These are phyloP conservation scores for Eurystomus gularis DNA, from an alignment of 2,113 vertebrate species.

Conservation along the genomic window DNA sequence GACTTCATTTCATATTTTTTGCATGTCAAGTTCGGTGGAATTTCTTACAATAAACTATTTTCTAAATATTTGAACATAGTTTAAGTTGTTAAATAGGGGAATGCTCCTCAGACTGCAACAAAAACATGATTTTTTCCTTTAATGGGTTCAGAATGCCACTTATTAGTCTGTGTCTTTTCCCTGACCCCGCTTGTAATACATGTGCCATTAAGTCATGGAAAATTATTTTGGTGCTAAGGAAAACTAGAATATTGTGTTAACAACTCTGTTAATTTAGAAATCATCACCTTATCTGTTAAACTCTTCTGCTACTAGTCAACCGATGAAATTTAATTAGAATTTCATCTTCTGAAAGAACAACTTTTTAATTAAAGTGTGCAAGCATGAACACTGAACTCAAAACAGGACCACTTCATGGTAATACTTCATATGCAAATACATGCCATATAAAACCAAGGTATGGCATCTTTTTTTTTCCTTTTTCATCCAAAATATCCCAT, in stretches of 20 bases:
- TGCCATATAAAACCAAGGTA: background rate
- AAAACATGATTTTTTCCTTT: background rate
- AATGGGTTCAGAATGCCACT: background rate
- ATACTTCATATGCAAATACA: background rate
- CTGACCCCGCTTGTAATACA: background rate
- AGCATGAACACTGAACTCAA: background rate
- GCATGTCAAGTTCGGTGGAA: background rate
- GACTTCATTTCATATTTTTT: background rate
- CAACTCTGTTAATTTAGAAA: slow-evolving; percentile 7
- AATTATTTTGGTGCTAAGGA: background rate
- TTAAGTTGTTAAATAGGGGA: background rate
- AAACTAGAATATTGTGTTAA: background rate
- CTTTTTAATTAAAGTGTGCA: slow-evolving; percentile 2
- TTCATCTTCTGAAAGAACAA: background rate
- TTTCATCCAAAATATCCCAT: background rate
- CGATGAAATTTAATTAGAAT: background rate
- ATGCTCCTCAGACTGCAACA: background rate
- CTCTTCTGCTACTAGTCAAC: background rate
- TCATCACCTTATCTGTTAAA: background rate
- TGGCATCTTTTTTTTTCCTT: background rate
- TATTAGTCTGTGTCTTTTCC: background rate
- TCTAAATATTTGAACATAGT: background rate
- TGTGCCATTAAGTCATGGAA: background rate
- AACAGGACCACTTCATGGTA: background rate
- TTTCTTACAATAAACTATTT: background rate